Evolutionary conservation across 2,888 invertebrate genomes (phyloP).

Genomic region (Galeruca laticollis): DNA sequence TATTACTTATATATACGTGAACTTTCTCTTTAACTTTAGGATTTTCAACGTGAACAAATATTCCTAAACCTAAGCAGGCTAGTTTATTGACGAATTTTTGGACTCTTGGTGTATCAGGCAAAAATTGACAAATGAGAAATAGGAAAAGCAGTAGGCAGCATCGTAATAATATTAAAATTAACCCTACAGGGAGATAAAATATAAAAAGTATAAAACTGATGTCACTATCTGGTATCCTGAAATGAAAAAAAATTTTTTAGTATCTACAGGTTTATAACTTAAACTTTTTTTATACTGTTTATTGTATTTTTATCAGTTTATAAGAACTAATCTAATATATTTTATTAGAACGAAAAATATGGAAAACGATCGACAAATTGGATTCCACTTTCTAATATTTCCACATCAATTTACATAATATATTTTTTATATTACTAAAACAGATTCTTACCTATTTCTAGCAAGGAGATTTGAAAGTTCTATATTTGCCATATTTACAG

Average conservation of each 20-base stretch:
- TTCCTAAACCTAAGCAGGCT: conserved; percentile 74
- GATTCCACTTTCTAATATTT: too few species aligned
- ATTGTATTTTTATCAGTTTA: not conserved
- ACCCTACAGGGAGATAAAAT: conserved; percentile 71
- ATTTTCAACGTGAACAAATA: conserved; percentile 72
- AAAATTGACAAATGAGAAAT: conserved; percentile 71
- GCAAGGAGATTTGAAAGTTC: conserved; percentile 64
- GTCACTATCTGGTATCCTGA: conserved; percentile 69
- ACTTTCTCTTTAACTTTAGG: conserved; percentile 71
- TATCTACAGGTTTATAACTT: not conserved
- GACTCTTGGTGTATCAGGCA: conserved; percentile 71
- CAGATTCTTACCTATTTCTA: conserved; percentile 58
- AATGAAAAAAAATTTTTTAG: conserved; percentile 51
- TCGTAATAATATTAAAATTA: conserved; percentile 69
- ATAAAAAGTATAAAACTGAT: conserved; percentile 69
- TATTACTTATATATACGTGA: conserved; percentile 76
- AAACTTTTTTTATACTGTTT: not conserved
- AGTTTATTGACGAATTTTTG: conserved; percentile 71
- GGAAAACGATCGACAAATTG: too few species aligned
- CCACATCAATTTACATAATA: too few species aligned
- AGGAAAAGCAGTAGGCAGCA: conserved; percentile 69
- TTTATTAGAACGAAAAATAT: too few species aligned
- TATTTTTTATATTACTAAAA: conserved; percentile 14
- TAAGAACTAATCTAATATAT: too few species aligned
- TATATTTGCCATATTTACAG: conserved; percentile 62